Conservation (phyloP, 2,888 invertebrate genomes). For the Seira musarum region DNA sequence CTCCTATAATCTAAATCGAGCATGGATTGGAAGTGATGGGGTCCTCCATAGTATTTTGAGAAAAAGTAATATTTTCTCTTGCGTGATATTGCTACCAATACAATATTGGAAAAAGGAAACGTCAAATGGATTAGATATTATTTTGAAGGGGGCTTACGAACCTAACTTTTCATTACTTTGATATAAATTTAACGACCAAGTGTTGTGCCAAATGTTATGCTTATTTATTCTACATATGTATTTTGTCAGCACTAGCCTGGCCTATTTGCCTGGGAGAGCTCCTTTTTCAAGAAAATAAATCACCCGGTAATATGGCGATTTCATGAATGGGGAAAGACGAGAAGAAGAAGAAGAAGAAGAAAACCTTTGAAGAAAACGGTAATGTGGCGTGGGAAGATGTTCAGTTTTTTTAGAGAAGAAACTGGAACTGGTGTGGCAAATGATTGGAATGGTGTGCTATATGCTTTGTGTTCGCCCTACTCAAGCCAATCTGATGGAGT, state of each 20-base stretch:
- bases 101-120: background rate
- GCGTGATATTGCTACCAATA: background rate
- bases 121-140: constrained; percentile 12
- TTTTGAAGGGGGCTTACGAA: constrained; percentile 2
- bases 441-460: constrained; percentile 51
- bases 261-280: background rate
- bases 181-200: constrained; percentile 44
- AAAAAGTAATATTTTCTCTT: constrained; percentile 19
- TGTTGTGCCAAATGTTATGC: constrained; percentile 55
- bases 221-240: constrained; percentile 1
- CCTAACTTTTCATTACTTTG: constrained; percentile 16
- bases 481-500: background rate
- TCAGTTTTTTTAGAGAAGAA: constrained; percentile 20
- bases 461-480: background rate
- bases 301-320: constrained; percentile 3
- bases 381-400: constrained; percentile 26
- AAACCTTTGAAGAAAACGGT: constrained; percentile 14
- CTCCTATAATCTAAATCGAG: background rate
- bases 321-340: constrained; percentile 41
- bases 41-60: background rate
- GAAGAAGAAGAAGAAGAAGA: constrained; percentile 6
- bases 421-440: constrained; percentile 53
- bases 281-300: background rate
- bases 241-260: constrained; percentile 24
- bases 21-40: background rate